Conservation (phyloP, 1,140 invertebrate genomes). For the Arctopsyche grandis region DNA sequence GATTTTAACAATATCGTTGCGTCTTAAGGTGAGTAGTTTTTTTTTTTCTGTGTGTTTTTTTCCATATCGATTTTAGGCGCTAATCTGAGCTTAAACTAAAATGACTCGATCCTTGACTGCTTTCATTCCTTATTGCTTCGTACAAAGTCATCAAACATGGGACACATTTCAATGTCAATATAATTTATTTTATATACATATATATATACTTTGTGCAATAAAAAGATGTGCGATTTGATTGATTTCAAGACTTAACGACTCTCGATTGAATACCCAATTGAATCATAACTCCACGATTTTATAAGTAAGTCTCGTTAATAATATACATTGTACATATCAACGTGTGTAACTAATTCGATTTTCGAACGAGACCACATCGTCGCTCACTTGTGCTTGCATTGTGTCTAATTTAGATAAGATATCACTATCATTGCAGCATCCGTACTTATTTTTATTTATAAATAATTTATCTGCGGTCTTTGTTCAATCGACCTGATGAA, state of each 20-base stretch:
- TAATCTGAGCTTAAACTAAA: too few relatives aligned
- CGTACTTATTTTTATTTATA: background rate
- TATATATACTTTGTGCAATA: background rate
- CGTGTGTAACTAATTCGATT: too few relatives aligned
- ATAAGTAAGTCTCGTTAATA: too few relatives aligned
- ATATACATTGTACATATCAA: too few relatives aligned
- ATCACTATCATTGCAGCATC: too few relatives aligned
- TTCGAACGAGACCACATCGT: too few relatives aligned
- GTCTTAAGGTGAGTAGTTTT: background rate
- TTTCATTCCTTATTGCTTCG: background rate
- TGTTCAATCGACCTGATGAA: slow-evolving; percentile 3
- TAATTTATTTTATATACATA: background rate
- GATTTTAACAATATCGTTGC: background rate
- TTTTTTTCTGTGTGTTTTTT: background rate
- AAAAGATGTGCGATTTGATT: slow-evolving; percentile 1
- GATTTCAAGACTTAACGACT: background rate
- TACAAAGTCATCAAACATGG: background rate
- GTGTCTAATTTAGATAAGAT: too few relatives aligned
- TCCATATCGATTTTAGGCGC: too few relatives aligned
- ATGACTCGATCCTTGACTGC: too few relatives aligned
- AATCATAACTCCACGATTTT: too few relatives aligned
- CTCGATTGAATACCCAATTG: background rate
- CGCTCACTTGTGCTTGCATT: too few relatives aligned
- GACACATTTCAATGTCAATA: slow-evolving; percentile 7
- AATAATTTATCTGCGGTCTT: background rate